Percentiles rank a stretch among this genome's conserved stretches.
Conservation (phyloP, 2,113 vertebrate species). For the Nycticebus coucang region DNA sequence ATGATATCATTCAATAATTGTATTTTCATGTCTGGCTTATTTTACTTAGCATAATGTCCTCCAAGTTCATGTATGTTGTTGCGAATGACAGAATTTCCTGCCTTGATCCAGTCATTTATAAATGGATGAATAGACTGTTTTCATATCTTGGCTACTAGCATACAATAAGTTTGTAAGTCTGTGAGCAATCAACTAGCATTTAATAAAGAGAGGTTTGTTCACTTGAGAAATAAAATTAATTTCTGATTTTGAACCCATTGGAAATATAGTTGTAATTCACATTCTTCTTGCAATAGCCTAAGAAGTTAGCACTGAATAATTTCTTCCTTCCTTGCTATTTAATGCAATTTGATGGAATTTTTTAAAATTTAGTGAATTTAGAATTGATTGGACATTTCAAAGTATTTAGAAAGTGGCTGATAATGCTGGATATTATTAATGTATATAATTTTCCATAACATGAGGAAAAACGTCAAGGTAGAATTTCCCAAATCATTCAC, state of each 20-base stretch:
- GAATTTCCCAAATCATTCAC: constrained; percentile 48
- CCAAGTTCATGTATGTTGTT: neutral
- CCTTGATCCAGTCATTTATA: neutral
- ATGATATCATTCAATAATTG: neutral
- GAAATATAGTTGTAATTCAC: constrained; percentile 5
- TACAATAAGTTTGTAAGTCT: neutral
- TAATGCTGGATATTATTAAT: neutral
- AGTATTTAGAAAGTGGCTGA: constrained; percentile 47
- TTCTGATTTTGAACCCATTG: constrained; percentile 25
- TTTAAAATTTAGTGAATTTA: constrained; percentile 39
- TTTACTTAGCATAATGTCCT: neutral
- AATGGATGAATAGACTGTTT: neutral
- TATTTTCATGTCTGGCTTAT: neutral
- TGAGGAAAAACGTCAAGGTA: constrained; percentile 11
- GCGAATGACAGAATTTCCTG: neutral
- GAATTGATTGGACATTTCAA: constrained; percentile 4
- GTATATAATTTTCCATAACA: neutral
- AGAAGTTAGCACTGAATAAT: constrained; percentile 30
- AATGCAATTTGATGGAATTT: neutral
- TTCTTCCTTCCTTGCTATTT: neutral
- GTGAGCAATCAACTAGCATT: neutral
- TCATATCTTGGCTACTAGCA: neutral
- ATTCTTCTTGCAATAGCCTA: neutral
- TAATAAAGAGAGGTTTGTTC: constrained; percentile 14
- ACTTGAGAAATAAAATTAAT: constrained; percentile 52